Conservation (phyloP, 2,888 invertebrate species). For the Coelopa pilipes region DNA sequence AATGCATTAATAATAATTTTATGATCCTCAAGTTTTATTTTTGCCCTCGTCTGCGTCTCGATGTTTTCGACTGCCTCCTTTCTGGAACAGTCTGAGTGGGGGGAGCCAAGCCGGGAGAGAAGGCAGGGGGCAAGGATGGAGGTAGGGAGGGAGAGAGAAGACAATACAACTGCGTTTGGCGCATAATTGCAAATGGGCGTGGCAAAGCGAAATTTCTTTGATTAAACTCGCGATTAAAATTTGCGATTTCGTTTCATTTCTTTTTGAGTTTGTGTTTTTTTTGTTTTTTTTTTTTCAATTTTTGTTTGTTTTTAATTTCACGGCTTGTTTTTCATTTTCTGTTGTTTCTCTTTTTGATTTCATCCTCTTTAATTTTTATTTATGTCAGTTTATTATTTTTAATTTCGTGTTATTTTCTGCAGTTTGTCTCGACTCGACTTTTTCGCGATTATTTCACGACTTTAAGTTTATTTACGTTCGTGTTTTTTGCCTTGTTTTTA, state of each 20-base stretch:
- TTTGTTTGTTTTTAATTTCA: constrained; percentile 9
- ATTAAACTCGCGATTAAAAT: constrained; percentile 49
- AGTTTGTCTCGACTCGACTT: not conserved
- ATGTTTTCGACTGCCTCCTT: too few species aligned
- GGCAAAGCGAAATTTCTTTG: constrained; percentile 47
- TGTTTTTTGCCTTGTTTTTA: not conserved
- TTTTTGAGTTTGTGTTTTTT: not conserved
- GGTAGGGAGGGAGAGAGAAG: not conserved
- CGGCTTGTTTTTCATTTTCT: not conserved
- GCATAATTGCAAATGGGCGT: constrained; percentile 48
- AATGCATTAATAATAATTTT: constrained; percentile 64
- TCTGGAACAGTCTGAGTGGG: too few species aligned
- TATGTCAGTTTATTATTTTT: too few species aligned
- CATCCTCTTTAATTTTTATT: too few species aligned
- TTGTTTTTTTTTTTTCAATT: not conserved
- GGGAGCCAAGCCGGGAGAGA: too few species aligned
- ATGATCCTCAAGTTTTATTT: constrained; percentile 36
- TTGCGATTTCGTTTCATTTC: constrained; percentile 38
- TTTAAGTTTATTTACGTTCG: not conserved
- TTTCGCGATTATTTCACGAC: not conserved
- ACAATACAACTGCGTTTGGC: constrained; percentile 12
- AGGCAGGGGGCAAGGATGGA: too few species aligned
- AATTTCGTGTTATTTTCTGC: not conserved
- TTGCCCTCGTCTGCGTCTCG: not conserved
- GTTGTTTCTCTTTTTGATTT: not conserved